phyloP scores from a whole-genome alignment of 2,113 vertebrate species.

The Nyctibius bracteatus region DNA sequence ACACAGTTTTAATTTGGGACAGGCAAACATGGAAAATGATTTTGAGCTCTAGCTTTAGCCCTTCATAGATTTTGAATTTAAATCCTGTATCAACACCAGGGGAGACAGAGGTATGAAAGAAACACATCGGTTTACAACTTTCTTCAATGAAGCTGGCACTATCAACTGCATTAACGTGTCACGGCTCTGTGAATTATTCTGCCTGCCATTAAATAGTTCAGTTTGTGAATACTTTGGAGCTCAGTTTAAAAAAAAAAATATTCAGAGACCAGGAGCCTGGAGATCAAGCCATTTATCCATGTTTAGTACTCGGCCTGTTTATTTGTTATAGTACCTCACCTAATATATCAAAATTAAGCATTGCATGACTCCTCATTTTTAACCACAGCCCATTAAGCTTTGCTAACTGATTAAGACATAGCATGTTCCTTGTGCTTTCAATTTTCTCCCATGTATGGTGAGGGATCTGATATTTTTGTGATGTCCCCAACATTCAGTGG shows the following conservation, averaged over 20 bases:
- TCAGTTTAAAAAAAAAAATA: neutral
- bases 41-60: conserved; percentile 50
- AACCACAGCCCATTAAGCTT: conserved; percentile 41
- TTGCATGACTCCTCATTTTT: conserved; percentile 46
- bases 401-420: conserved; percentile 40
- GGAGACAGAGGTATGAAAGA: conserved; percentile 43
- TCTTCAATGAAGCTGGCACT: conserved; percentile 33
- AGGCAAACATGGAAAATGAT: conserved; percentile 66
- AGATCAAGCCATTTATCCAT: conserved; percentile 55
- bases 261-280: conserved; percentile 8
- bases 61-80: conserved; percentile 53
- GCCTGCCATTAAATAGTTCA: conserved; percentile 9
- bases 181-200: conserved; percentile 17
- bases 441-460: neutral
- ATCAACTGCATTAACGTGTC: neutral
- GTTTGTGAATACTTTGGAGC: conserved; percentile 14
- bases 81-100: conserved; percentile 48
- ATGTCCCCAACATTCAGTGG: neutral
- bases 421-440: conserved; percentile 36
- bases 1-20: conserved; percentile 69
- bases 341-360: conserved; percentile 57
- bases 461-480: neutral
- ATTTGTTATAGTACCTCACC: conserved; percentile 53
- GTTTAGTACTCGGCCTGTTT: conserved; percentile 13
- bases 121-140: conserved; percentile 21